Conservation (phyloP, 2,113 vertebrate genomes). For the Datnioides undecimradiatus region DNA sequence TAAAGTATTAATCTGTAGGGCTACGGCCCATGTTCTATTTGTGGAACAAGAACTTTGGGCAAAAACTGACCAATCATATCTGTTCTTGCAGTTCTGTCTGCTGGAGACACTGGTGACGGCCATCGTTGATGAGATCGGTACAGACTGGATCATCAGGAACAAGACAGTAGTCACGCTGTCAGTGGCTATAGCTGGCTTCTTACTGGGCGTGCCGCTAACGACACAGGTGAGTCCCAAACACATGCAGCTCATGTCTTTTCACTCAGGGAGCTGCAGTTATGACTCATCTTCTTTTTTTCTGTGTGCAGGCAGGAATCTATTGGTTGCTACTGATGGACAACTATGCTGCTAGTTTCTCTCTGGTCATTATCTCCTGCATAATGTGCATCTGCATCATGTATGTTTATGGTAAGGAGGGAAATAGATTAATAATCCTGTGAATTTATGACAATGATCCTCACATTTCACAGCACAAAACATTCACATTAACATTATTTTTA, state of each 20-base stretch:
- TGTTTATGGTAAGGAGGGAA: conserved; percentile 90
- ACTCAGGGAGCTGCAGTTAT: not conserved
- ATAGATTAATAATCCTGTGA: not conserved
- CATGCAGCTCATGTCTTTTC: not conserved
- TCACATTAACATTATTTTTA: not conserved
- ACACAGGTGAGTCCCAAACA: conserved; percentile 85
- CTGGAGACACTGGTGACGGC: conserved; percentile 97
- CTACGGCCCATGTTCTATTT: not conserved
- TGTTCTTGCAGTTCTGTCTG: conserved; percentile 90
- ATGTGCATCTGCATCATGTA: conserved; percentile 99
- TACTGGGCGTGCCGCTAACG: conserved; percentile 94
- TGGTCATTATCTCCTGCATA: conserved; percentile 98
- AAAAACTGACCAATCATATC: not conserved
- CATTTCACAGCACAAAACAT: not conserved
- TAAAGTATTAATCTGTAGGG: not conserved
- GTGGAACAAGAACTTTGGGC: not conserved
- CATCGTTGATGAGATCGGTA: conserved; percentile 96
- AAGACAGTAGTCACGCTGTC: conserved; percentile 92
- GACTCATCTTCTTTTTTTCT: conserved; percentile 1
- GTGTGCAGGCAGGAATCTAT: conserved; percentile 94
- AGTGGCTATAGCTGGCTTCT: conserved; percentile 91
- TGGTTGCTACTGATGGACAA: conserved; percentile 99
- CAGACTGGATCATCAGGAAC: conserved; percentile 94
- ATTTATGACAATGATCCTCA: not conserved
- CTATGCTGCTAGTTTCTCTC: conserved; percentile 96